Percentiles rank a stretch among this genome's conserved stretches.
Conservation (phyloP, 2,113 vertebrate genomes). For the Forbesichthys papilliferus region DNA sequence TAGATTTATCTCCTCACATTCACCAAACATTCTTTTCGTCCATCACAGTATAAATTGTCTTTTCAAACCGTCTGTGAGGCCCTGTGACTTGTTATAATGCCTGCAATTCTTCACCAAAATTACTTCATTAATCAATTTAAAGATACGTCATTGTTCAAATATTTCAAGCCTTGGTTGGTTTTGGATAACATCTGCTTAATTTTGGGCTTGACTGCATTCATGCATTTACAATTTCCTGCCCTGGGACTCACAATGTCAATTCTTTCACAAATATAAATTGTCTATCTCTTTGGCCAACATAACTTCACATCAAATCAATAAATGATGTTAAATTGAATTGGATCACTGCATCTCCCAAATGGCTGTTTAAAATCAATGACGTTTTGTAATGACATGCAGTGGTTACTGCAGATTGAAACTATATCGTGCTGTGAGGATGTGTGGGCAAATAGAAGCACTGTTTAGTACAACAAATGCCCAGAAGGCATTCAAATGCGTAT, state of each 20-base stretch:
- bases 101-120: slow-evolving; percentile 24
- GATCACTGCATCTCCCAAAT: neutral
- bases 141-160: slow-evolving; percentile 35
- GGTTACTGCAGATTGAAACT: neutral
- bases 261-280: neutral
- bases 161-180: slow-evolving; percentile 16
- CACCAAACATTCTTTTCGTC: slow-evolving; percentile 11
- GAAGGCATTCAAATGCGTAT: neutral
- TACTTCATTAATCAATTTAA: slow-evolving; percentile 39
- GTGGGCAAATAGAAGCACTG: neutral
- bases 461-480: neutral
- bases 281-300: neutral
- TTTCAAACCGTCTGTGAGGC: slow-evolving; percentile 25
- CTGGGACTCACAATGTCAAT: neutral
- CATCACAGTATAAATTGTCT: slow-evolving; percentile 35
- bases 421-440: neutral
- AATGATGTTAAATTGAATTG: neutral
- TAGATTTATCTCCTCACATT: slow-evolving; percentile 20
- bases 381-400: neutral
- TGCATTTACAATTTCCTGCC: slow-evolving; percentile 8
- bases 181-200: slow-evolving; percentile 37
- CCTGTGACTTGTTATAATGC: slow-evolving; percentile 27
- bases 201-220: slow-evolving; percentile 21
- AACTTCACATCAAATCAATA: neutral
- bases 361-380: neutral